These are phyloP conservation scores for Otolemur garnettii DNA, from an alignment of 2,113 vertebrate species.

Conservation along the genomic window DNA sequence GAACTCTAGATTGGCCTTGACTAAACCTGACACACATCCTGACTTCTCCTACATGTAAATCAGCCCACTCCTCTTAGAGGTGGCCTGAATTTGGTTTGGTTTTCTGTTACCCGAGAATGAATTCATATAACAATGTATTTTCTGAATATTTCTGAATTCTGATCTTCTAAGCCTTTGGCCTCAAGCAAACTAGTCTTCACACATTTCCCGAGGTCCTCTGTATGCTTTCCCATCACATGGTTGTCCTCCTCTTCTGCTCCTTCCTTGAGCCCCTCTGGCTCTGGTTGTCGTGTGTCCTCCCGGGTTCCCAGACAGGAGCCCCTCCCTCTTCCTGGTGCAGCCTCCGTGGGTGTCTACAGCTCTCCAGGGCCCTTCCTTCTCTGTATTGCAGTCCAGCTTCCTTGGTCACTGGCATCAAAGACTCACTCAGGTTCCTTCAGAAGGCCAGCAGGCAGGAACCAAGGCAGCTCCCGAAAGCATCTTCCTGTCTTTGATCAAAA, in stretches of 20 bases:
- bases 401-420: not conserved
- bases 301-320: not conserved
- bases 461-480: not conserved
- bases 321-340: not conserved
- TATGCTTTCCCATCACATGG: rapidly evolving
- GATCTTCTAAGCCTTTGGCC: too few relatives aligned
- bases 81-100: not conserved
- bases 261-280: not conserved
- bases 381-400: not conserved
- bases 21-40: not conserved
- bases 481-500: not conserved
- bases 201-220: rapidly evolving
- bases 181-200: not conserved
- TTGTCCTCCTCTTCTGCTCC: not conserved
- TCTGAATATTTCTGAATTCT: not conserved
- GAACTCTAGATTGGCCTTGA: not conserved
- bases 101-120: not conserved
- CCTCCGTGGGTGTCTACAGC: not conserved
- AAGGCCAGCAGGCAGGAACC: not conserved
- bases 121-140: not conserved
- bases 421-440: not conserved
- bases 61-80: not conserved
- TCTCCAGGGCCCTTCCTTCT: not conserved
- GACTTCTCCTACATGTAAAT: not conserved
- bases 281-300: rapidly evolving